phyloP scores from a whole-genome alignment of 2,888 invertebrate genomes.

The Microchrysa polita region DNA sequence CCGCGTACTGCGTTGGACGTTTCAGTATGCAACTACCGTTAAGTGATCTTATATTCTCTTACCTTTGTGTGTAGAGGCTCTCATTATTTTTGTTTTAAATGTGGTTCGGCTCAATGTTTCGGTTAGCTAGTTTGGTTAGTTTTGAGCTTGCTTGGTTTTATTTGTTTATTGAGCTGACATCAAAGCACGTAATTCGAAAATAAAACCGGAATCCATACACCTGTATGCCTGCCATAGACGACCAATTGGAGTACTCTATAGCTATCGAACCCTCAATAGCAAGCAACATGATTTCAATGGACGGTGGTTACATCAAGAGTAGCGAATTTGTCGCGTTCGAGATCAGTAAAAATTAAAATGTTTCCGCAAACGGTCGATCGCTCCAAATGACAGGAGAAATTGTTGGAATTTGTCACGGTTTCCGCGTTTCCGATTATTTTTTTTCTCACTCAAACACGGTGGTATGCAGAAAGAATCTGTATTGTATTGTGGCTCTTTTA shows the following conservation, averaged over 20 bases:
- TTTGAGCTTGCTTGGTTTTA: not conserved
- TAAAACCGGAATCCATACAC: constrained; percentile 18
- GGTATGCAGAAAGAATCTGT: too few relatives aligned
- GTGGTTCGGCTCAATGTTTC: constrained; percentile 27
- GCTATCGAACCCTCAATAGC: not conserved
- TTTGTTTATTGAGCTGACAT: constrained; percentile 5
- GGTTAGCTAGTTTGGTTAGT: not conserved
- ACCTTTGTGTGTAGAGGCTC: constrained; percentile 22
- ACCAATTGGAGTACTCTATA: not conserved
- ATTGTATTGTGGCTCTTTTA: too few relatives aligned
- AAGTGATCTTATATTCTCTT: constrained; percentile 38
- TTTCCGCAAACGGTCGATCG: constrained; percentile 30
- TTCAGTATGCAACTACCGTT: constrained; percentile 43
- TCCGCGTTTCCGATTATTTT: constrained; percentile 13
- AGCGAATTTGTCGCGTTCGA: constrained; percentile 29
- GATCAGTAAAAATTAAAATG: constrained; percentile 4
- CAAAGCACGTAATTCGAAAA: constrained; percentile 28
- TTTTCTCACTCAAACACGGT: too few relatives aligned
- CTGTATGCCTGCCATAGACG: not conserved
- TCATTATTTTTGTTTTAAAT: constrained; percentile 39
- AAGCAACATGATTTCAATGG: not conserved
- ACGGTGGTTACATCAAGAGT: constrained; percentile 19
- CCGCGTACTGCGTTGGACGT: constrained; percentile 21
- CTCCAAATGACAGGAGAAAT: not conserved
- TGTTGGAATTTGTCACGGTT: not conserved